Percentiles rank a stretch among this genome's conserved stretches.
These are phyloP conservation scores for Limnodromus scolopaceus DNA, from an alignment of 2,797 vertebrate genomes.

Conservation along the genomic window DNA sequence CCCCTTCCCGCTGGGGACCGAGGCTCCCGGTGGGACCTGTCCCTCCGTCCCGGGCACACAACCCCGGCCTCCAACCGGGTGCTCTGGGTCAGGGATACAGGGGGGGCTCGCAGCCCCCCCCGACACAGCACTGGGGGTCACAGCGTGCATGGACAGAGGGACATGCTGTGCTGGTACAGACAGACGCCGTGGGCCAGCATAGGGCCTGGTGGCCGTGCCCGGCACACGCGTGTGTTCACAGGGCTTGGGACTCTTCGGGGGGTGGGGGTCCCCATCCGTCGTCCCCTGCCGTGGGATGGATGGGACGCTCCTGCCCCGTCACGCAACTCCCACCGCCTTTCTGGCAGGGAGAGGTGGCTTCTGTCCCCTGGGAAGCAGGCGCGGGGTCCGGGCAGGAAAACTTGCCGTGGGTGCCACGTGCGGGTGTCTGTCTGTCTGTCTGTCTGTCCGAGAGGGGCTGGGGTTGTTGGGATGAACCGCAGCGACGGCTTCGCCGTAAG, in stretches of 20 bases:
- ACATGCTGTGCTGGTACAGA: background rate
- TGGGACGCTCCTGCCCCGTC: accelerated
- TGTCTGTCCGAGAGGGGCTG: background rate
- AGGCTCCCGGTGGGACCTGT: background rate
- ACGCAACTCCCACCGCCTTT: background rate
- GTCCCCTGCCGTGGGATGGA: background rate
- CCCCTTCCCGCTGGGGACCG: background rate
- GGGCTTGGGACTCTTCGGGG: background rate
- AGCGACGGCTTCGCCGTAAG: accelerated
- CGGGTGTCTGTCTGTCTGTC: background rate
- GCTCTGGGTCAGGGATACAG: background rate
- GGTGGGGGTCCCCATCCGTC: background rate
- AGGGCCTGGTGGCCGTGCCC: background rate
- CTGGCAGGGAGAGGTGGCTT: accelerated
- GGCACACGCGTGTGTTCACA: background rate
- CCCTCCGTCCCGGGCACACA: background rate
- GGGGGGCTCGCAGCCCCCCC: background rate
- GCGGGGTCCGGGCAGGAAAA: background rate
- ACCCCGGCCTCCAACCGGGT: accelerated
- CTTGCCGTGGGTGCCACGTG: background rate
- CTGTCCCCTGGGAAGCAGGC: background rate
- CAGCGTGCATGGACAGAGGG: background rate
- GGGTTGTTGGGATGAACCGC: too few relatives aligned
- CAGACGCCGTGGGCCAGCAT: background rate
- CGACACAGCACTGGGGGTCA: accelerated